Evolutionary conservation across 2,888 invertebrate genomes (phyloP), one percentile per base, ranked within the genome.

Genomic region (Plagodis dolabraria): DNA sequence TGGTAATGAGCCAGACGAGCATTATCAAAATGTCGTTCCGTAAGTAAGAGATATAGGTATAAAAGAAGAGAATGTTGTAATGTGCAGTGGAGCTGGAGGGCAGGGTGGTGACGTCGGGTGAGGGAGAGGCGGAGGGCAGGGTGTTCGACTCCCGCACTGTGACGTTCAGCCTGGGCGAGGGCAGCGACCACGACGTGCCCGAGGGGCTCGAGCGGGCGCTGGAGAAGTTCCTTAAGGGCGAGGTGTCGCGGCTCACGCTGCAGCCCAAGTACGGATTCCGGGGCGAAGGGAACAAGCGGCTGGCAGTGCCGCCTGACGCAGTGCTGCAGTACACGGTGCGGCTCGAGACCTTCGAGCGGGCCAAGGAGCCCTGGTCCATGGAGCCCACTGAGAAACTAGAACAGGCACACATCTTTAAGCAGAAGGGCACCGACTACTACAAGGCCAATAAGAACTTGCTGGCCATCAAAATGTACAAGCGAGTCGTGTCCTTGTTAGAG

Each of bases 341-440:
- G 59, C 83, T 99, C 63, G 95, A 95, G 42, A 95, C 94, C 69
- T 98, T 98, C 81, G 98, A 98, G 85, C 85, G 96, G 94, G 94
- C 94, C 0, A 96, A 96, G 71, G 96, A 97, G 69, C 85, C 74
- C 0, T 99, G 98, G 98, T 94, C 96, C 46, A 93, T 99, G 92
- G 96, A 96, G 62, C 93, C 94, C 0, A 85, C 92, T 0, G 97
- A 99, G 83, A 97, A 97, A 80, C 71, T 99, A 6, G 96, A 96
- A 58, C 96, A 97, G 77, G 95, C 97, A 0, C 95, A 96, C 81
- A 89, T 96, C 10, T 96, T 95, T 66, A 99, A 99, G 87, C 96
- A 97, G 64, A 98, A 97, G 79, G 99, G 99, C 47, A 99, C 98
- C 0, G 94, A 94, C 49, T 98, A 97, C 82, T 98, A 98, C 78